Conservation (phyloP, 2,113 vertebrate species). For the Cyphomyrus plagiostoma region DNA sequence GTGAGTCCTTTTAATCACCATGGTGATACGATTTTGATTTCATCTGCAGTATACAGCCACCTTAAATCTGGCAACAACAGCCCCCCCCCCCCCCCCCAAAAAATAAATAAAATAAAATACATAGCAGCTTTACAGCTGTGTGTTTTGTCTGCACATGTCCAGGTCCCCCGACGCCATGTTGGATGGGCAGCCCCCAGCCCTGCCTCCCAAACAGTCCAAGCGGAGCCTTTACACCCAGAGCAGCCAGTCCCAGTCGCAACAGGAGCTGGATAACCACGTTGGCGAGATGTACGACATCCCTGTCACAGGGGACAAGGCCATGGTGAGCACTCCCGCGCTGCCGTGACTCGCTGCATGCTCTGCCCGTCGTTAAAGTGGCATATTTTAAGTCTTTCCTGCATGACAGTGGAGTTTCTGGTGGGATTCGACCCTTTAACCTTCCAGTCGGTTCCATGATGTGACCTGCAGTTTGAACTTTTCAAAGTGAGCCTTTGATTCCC, state of each 20-base stretch:
- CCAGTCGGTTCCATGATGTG: neutral
- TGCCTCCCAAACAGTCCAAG: slow-evolving; percentile 93
- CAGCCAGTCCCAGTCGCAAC: slow-evolving; percentile 80
- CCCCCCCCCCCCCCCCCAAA: too few relatives aligned
- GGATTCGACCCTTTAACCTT: neutral
- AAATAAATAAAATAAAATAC: too few relatives aligned
- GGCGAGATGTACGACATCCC: slow-evolving; percentile 83
- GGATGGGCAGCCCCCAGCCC: slow-evolving; percentile 85
- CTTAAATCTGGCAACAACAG: neutral
- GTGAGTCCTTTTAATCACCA: neutral
- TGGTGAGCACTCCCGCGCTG: slow-evolving; percentile 61
- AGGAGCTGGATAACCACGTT: slow-evolving; percentile 86
- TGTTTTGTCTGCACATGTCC: slow-evolving; percentile 5
- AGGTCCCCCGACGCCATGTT: slow-evolving; percentile 83
- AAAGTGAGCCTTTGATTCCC: neutral
- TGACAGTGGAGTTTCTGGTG: neutral
- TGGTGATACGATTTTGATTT: neutral
- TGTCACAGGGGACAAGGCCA: slow-evolving; percentile 78
- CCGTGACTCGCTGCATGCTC: neutral
- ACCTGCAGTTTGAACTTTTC: neutral
- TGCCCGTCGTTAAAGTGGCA: neutral
- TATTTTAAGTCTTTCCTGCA: neutral
- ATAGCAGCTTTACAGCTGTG: neutral
- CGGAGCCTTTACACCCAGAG: slow-evolving; percentile 90
- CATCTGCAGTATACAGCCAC: neutral